Conservation (phyloP, 1,140 invertebrate genomes). For the Heliconius himera region DNA sequence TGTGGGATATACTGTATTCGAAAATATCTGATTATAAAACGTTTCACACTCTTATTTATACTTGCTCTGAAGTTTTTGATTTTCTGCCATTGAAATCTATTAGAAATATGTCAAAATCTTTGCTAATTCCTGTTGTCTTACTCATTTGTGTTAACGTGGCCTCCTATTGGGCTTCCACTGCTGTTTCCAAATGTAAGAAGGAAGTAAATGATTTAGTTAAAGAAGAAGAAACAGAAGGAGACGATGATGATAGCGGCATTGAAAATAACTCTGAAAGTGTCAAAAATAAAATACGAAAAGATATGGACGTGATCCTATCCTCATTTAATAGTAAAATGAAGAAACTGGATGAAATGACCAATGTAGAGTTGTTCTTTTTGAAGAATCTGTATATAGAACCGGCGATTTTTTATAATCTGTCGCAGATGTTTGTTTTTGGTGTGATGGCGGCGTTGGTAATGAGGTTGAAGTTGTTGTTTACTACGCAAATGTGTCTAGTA, state of each 20-base stretch:
- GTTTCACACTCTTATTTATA: conserved; percentile 93
- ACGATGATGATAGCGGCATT: conserved; percentile 57
- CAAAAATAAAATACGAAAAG: conserved; percentile 42
- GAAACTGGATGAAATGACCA: conserved; percentile 15
- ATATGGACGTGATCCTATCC: conserved; percentile 25
- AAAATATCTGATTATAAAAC: conserved; percentile 89
- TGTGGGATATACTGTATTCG: conserved; percentile 88
- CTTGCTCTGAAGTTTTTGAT: conserved; percentile 92
- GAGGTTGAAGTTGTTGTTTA: conserved; percentile 92
- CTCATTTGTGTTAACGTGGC: conserved; percentile 72
- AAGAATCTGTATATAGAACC: conserved; percentile 76
- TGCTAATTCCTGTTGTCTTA: conserved; percentile 83
- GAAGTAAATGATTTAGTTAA: conserved; percentile 32
- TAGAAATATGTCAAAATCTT: conserved; percentile 78
- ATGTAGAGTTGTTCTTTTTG: conserved; percentile 48
- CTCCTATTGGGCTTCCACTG: conserved; percentile 69
- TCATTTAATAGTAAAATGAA: conserved; percentile 3
- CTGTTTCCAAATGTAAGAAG: conserved; percentile 34
- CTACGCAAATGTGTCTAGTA: conserved; percentile 90
- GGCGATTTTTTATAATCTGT: conserved; percentile 87
- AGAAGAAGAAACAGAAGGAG: conserved; percentile 24
- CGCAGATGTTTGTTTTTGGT: conserved; percentile 86
- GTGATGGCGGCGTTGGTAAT: conserved; percentile 91
- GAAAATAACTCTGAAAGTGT: conserved; percentile 49
- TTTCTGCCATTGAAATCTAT: conserved; percentile 85